Conservation (phyloP, 2,113 vertebrate species). For the Microtus montanus region DNA sequence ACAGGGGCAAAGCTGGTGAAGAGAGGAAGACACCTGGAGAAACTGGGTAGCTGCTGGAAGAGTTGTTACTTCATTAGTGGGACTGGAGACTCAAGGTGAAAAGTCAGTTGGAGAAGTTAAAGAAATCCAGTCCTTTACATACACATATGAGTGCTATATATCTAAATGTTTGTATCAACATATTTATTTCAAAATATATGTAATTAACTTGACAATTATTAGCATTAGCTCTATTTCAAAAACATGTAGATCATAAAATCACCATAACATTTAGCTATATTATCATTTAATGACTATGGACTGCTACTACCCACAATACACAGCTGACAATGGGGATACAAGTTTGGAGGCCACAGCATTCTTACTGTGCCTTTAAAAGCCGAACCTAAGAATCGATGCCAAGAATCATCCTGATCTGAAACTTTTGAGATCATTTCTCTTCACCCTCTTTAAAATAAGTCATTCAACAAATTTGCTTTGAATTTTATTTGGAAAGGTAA, state of each 20-base stretch:
- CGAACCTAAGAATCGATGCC: neutral
- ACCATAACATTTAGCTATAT: neutral
- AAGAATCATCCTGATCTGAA: neutral
- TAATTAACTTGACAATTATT: neutral
- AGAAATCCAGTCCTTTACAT: neutral
- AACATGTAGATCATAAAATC: neutral
- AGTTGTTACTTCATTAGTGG: neutral
- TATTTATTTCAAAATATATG: neutral
- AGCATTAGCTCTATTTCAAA: slow-evolving; percentile 12
- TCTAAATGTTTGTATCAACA: neutral
- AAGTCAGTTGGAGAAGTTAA: neutral
- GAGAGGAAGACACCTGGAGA: neutral
- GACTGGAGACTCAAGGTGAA: neutral
- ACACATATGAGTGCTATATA: neutral
- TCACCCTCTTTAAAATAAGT: neutral
- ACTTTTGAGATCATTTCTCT: slow-evolving; percentile 24
- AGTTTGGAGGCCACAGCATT: neutral
- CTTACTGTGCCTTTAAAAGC: neutral
- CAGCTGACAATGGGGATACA: neutral
- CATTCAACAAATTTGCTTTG: slow-evolving; percentile 63
- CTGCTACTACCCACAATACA: neutral
- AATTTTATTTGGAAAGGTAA: slow-evolving; percentile 77
- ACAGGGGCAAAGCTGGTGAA: neutral
- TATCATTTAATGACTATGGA: neutral
- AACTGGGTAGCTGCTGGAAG: neutral